Conservation (phyloP, 2,113 vertebrate species). For the Emydocephalus ijimae region DNA sequence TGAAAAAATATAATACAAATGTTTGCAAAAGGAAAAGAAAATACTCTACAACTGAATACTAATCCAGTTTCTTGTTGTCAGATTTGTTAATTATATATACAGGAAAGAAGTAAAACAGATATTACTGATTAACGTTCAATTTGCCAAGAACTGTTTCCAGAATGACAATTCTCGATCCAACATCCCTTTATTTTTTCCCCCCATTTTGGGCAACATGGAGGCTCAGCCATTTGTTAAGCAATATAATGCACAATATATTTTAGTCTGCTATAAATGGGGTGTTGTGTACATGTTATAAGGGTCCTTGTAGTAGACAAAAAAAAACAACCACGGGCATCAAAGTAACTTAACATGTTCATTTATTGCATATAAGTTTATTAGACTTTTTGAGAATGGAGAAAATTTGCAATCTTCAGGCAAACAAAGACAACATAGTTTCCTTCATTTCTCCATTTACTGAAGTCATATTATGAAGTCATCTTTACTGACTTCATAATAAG, state of each 20-base stretch:
- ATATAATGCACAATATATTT: constrained; percentile 24
- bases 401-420: not conserved
- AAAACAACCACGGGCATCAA: not conserved
- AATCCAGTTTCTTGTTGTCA: constrained; percentile 42
- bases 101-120: constrained; percentile 32
- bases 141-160: constrained; percentile 44
- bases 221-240: constrained; percentile 18
- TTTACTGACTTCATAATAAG: too few species aligned
- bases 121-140: constrained; percentile 40
- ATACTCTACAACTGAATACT: constrained; percentile 2
- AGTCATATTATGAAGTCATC: not conserved
- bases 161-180: constrained; percentile 24
- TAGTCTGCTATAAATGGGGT: not conserved
- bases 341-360: not conserved
- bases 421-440: not conserved
- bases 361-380: not conserved
- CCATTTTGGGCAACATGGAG: not conserved
- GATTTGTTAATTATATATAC: constrained; percentile 34
- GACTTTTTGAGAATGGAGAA: not conserved
- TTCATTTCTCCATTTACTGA: not conserved
- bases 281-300: not conserved
- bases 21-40: constrained; percentile 27
- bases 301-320: not conserved
- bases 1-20: constrained; percentile 32
- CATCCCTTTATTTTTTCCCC: constrained; percentile 9